A percentile compares a stretch with the other conserved stretches of the same genome.
Conservation (phyloP, 2,888 invertebrate genomes). For the Xestia c-nigrum region DNA sequence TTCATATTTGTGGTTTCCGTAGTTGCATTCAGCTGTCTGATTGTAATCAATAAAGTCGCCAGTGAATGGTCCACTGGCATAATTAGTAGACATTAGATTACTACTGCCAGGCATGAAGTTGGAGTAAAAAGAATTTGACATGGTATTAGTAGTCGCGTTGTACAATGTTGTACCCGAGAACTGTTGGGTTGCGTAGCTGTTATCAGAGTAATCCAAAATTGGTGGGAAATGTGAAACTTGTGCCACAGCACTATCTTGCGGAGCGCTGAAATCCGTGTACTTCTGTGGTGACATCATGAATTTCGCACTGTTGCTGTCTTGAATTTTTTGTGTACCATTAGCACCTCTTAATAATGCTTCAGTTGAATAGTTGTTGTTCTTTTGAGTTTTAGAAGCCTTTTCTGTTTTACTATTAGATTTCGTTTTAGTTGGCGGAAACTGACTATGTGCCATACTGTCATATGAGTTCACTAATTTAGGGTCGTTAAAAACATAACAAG, state of each 20-base stretch:
- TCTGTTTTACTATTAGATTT: constrained; percentile 81
- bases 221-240: constrained; percentile 89
- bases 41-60: constrained; percentile 87
- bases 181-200: constrained; percentile 84
- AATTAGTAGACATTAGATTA: constrained; percentile 85
- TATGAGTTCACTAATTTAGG: constrained; percentile 79
- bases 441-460: constrained; percentile 75
- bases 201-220: constrained; percentile 86
- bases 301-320: constrained; percentile 78
- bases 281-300: constrained; percentile 82
- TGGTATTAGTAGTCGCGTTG: constrained; percentile 86
- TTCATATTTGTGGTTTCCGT: constrained; percentile 85
- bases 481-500: constrained; percentile 84
- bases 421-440: constrained; percentile 79
- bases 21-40: constrained; percentile 85
- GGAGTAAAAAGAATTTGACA: constrained; percentile 87
- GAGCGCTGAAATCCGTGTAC: constrained; percentile 81
- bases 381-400: constrained; percentile 82
- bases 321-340: constrained; percentile 81
- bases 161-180: constrained; percentile 86
- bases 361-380: constrained; percentile 87
- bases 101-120: constrained; percentile 86
- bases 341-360: constrained; percentile 86
- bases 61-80: constrained; percentile 82
- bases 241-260: constrained; percentile 84